Conservation (phyloP, 2,113 vertebrate species). For the Albula glossodonta region DNA sequence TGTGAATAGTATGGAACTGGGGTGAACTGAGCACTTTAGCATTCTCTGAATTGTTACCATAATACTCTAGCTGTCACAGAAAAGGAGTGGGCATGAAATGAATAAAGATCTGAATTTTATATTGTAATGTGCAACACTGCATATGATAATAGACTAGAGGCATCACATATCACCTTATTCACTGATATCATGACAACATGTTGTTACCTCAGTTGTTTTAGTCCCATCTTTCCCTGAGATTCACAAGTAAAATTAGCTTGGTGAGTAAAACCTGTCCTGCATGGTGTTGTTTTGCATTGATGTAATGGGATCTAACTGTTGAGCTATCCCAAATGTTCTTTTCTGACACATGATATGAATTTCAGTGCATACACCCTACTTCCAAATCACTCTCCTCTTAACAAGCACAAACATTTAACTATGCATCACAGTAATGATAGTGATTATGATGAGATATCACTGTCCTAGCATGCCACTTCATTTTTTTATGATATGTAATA, state of each 20-base stretch:
- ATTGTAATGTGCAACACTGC: background rate
- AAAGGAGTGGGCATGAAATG: too few species aligned
- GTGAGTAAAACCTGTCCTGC: background rate
- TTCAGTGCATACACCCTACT: background rate
- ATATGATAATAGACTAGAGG: background rate
- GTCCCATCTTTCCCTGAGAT: background rate
- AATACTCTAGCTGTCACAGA: background rate
- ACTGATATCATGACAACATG: background rate
- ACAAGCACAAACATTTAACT: conserved; percentile 59
- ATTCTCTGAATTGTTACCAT: background rate
- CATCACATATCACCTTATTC: background rate
- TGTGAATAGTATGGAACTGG: conserved; percentile 58
- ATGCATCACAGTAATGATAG: conserved; percentile 55
- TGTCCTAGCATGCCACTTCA: background rate
- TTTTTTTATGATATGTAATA: background rate
- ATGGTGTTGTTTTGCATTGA: too few species aligned
- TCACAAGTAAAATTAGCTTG: conserved; percentile 33
- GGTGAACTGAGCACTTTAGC: conserved; percentile 40
- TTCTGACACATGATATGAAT: too few species aligned
- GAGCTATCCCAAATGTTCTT: too few species aligned
- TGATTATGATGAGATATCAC: background rate
- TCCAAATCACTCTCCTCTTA: conserved; percentile 27
- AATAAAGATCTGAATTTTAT: too few species aligned
- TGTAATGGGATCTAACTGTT: too few species aligned
- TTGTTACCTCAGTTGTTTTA: background rate